Percentiles rank a stretch among this genome's conserved stretches.
These are phyloP conservation scores for Misgurnus anguillicaudatus DNA, from an alignment of 2,113 vertebrate species.

Conservation along the genomic window DNA sequence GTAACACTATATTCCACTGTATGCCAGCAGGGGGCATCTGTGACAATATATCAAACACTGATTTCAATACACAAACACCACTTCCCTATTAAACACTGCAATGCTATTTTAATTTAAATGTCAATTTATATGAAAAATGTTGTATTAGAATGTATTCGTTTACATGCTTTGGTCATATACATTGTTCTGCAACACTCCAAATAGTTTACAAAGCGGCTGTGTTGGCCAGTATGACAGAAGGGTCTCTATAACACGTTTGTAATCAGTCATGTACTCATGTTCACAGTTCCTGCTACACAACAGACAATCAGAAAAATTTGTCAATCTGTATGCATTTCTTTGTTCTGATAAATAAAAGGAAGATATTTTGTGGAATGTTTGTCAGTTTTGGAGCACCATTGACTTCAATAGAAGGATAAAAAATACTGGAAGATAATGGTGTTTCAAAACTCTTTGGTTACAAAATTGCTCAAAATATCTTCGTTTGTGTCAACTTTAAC, in stretches of 20 bases:
- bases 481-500: too few relatives aligned
- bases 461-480: too few relatives aligned
- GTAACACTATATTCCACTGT: background rate
- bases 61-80: background rate
- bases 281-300: background rate
- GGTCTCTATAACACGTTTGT: background rate
- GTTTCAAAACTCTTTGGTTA: too few relatives aligned
- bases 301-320: background rate
- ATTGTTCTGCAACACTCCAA: background rate
- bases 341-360: too few relatives aligned
- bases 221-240: background rate
- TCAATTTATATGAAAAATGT: background rate
- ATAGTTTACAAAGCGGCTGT: background rate
- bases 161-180: background rate
- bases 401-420: too few relatives aligned
- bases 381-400: too few relatives aligned
- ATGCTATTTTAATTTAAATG: too few relatives aligned
- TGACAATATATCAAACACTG: background rate
- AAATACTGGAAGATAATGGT: too few relatives aligned
- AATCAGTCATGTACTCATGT: background rate
- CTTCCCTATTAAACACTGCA: background rate
- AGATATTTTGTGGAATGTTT: too few relatives aligned
- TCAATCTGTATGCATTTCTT: background rate
- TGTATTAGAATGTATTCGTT: background rate
- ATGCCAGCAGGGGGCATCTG: conserved; percentile 14